phyloP scores from a whole-genome alignment of 1,140 invertebrate species.

The Periplaneta americana region DNA sequence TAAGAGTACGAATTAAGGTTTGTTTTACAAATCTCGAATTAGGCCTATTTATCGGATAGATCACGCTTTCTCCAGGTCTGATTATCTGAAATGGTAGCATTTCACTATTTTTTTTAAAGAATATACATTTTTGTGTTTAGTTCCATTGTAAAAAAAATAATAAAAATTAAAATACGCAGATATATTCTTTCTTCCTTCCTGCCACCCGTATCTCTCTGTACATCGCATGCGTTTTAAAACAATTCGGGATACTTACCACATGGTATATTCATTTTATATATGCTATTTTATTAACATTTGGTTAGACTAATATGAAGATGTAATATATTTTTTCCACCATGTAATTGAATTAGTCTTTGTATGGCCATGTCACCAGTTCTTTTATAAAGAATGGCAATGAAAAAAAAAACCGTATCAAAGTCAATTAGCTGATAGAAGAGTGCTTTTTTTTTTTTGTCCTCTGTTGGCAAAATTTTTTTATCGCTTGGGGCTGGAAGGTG shows the following conservation, averaged over 20 bases:
- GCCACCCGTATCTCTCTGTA: background rate
- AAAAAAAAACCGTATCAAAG: background rate
- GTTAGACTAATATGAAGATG: background rate
- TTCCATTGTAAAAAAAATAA: too few relatives aligned
- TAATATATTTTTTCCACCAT: background rate
- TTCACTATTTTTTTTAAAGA: too few relatives aligned
- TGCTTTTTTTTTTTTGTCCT: background rate
- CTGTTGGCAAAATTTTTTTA: background rate
- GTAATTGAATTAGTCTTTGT: background rate
- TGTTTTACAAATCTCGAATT: too few relatives aligned
- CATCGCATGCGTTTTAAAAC: background rate
- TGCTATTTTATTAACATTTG: background rate
- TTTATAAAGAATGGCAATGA: background rate
- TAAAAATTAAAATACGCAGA: too few relatives aligned
- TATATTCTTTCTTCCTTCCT: background rate
- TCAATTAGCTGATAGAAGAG: background rate
- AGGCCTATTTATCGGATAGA: too few relatives aligned
- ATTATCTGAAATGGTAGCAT: too few relatives aligned
- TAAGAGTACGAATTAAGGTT: too few relatives aligned
- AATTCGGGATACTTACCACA: background rate
- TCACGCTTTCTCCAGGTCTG: too few relatives aligned
- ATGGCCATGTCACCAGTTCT: background rate
- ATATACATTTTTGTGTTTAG: too few relatives aligned
- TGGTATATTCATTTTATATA: background rate
- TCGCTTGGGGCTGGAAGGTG: background rate